Conservation (phyloP, 2,113 vertebrate species). For the Eudyptes chrysolophus region DNA sequence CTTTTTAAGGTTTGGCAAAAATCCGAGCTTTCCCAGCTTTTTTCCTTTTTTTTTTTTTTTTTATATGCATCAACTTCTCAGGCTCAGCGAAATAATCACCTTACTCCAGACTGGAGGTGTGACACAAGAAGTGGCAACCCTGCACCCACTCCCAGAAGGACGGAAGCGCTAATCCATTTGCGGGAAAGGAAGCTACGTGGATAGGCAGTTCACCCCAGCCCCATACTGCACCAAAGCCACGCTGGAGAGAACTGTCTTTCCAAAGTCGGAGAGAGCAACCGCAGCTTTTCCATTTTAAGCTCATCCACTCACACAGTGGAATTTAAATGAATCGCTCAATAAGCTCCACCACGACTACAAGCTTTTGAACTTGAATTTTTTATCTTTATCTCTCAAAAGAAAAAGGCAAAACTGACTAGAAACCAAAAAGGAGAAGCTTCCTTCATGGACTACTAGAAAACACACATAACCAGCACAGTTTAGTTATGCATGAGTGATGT, state of each 20-base stretch:
- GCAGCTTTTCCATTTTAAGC: not conserved
- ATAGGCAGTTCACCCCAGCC: not conserved
- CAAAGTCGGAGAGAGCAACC: not conserved
- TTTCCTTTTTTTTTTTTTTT: not conserved
- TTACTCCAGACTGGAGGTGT: not conserved
- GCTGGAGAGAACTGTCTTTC: not conserved
- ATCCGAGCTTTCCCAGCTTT: not conserved
- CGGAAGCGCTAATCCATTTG: not conserved
- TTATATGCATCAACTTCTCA: not conserved
- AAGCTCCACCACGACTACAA: not conserved
- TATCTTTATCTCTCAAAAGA: not conserved
- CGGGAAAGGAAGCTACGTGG: not conserved
- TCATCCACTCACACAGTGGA: not conserved
- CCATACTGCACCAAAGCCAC: not conserved
- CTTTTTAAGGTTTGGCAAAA: not conserved
- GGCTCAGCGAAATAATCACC: not conserved
- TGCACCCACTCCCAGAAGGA: not conserved
- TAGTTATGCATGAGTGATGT: not conserved
- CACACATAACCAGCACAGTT: not conserved
- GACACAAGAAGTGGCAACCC: not conserved
- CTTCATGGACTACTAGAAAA: not conserved
- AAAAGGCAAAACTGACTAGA: not conserved
- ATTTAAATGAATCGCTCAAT: not conserved
- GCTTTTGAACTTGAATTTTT: not conserved
- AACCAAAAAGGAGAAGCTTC: not conserved